Conservation (phyloP, 2,888 invertebrate species). For the Arctia plantaginis region DNA sequence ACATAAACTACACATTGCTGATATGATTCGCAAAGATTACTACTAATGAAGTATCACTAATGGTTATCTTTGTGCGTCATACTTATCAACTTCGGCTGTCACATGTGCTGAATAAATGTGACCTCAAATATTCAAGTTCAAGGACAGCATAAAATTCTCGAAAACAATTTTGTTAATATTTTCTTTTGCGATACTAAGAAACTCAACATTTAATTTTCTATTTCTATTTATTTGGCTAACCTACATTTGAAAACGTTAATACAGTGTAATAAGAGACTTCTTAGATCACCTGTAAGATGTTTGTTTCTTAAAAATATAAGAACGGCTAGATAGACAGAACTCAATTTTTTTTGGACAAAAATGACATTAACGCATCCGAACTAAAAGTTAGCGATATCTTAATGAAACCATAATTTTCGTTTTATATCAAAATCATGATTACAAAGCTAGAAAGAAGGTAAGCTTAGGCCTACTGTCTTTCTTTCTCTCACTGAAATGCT, state of each 20-base stretch:
- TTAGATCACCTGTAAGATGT: neutral
- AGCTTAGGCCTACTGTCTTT: too few species aligned
- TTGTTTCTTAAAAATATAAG: too few species aligned
- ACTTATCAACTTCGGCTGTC: neutral
- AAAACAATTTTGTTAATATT: slow-evolving; percentile 13
- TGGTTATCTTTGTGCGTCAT: neutral
- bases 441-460: too few species aligned
- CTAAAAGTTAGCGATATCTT: neutral
- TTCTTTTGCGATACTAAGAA: neutral
- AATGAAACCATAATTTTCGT: too few species aligned
- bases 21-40: neutral
- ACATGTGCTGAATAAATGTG: slow-evolving; percentile 8
- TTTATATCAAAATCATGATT: too few species aligned
- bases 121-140: slow-evolving; percentile 21
- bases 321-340: too few species aligned
- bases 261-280: neutral
- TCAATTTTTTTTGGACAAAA: neutral
- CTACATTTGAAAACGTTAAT: neutral
- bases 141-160: slow-evolving; percentile 11
- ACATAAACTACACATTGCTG: neutral
- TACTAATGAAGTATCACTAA: neutral
- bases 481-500: too few species aligned
- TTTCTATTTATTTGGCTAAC: neutral
- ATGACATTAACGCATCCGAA: neutral
- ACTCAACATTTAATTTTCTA: neutral